Percentiles rank a stretch among this genome's conserved stretches.
Evolutionary conservation across 1,140 invertebrate genomes (phyloP).

Genomic region (Dryas iulia): DNA sequence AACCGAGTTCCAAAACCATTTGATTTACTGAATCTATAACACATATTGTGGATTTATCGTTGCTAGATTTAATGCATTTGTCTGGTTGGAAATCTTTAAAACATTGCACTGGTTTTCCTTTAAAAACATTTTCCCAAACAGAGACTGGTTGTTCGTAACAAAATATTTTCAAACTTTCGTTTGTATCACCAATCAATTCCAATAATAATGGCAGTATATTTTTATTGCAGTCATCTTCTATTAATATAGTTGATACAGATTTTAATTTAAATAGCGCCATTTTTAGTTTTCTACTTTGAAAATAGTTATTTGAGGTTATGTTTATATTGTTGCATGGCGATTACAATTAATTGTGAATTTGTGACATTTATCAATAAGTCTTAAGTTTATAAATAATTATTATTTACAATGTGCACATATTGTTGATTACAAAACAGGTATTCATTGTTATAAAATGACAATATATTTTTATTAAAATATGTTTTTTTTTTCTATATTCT

Average conservation of each 20-base stretch:
- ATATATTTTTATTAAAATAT: too few relatives aligned
- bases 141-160: conserved; percentile 62
- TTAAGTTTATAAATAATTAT: too few relatives aligned
- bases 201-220: conserved; percentile 58
- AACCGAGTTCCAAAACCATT: conserved; percentile 61
- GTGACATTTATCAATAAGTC: background rate
- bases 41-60: conserved; percentile 35
- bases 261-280: conserved; percentile 64
- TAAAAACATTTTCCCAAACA: conserved; percentile 63
- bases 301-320: background rate
- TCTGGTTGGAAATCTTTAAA: conserved; percentile 44
- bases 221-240: conserved; percentile 63
- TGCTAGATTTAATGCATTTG: conserved; percentile 26
- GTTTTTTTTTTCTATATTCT: too few relatives aligned
- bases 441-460: too few relatives aligned
- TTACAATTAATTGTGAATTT: background rate
- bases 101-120: conserved; percentile 34
- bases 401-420: too few relatives aligned
- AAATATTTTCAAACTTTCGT: conserved; percentile 49
- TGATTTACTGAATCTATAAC: conserved; percentile 75
- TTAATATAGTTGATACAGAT: conserved; percentile 50
- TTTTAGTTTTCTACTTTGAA: conserved; percentile 1
- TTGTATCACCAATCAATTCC: conserved; percentile 41
- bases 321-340: background rate
- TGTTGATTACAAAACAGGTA: too few relatives aligned